These are phyloP conservation scores for Eulacestoma nigropectus DNA, from an alignment of 2,113 vertebrate genomes.

Conservation along the genomic window DNA sequence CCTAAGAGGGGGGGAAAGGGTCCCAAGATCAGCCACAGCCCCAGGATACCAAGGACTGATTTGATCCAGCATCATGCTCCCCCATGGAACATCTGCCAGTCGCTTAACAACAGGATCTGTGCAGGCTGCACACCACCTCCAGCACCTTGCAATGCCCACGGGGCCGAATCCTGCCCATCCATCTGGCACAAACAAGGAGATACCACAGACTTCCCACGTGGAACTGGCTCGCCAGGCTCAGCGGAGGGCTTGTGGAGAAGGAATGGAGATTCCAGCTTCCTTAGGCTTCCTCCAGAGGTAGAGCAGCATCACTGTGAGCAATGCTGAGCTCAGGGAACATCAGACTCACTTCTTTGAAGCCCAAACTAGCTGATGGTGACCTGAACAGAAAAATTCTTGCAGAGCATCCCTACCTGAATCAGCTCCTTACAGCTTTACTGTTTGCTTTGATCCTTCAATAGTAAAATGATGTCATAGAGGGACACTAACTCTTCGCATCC, in stretches of 20 bases:
- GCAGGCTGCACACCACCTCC: background rate
- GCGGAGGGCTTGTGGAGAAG: background rate
- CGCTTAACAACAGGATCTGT: rapidly evolving
- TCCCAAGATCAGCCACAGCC: background rate
- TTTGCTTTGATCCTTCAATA: background rate
- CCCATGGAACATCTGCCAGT: rapidly evolving
- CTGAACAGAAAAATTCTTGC: background rate
- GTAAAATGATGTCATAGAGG: background rate
- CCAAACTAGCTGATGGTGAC: background rate
- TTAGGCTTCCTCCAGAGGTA: background rate
- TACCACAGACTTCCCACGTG: rapidly evolving
- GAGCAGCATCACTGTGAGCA: background rate
- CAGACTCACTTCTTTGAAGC: background rate
- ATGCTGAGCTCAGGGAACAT: background rate
- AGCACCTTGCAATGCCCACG: rapidly evolving
- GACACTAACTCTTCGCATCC: background rate
- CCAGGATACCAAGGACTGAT: background rate
- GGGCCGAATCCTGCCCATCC: background rate
- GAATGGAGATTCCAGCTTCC: background rate
- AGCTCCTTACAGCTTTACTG: background rate
- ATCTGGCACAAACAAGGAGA: background rate
- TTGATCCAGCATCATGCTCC: background rate
- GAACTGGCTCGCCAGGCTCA: background rate
- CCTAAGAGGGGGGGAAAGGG: rapidly evolving
- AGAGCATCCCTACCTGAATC: background rate